These are phyloP conservation scores for Phenganax stokvisi DNA, from an alignment of 92 coral and sea anemone species.

Conservation along the genomic window DNA sequence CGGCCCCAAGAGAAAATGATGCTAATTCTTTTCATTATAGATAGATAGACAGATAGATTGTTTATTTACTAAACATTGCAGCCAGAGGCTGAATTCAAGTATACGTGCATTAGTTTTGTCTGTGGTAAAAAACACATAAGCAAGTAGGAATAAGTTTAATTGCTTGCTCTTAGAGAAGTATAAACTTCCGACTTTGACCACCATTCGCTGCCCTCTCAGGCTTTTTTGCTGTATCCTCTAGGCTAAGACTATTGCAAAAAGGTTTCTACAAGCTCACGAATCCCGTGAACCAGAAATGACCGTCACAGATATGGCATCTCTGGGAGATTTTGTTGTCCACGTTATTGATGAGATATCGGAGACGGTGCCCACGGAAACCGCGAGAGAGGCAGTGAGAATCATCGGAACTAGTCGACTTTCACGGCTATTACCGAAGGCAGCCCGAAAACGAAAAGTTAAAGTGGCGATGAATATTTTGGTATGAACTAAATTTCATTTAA, in stretches of 20 bases:
- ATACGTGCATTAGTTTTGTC: no score
- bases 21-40: no score
- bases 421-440: constrained; percentile 45
- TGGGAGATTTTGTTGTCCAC: constrained; percentile 55
- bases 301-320: constrained; percentile 43
- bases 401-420: constrained; percentile 50
- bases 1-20: no score
- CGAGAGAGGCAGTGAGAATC: constrained; percentile 59
- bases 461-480: constrained; percentile 56
- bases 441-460: constrained; percentile 39
- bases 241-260: constrained; percentile 15
- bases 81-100: no score
- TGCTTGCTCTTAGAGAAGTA: no score
- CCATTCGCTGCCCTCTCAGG: neutral
- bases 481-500: neutral
- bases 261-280: constrained; percentile 7
- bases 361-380: constrained; percentile 40
- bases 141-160: no score
- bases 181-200: neutral
- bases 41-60: no score
- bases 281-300: constrained; percentile 30
- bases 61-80: no score
- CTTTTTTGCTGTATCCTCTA: neutral
- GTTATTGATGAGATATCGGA: constrained; percentile 47
- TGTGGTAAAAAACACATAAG: no score